Evolutionary conservation across 2,797 vertebrate genomes (phyloP).

Genomic region (Poeciliopsis presidionis): DNA sequence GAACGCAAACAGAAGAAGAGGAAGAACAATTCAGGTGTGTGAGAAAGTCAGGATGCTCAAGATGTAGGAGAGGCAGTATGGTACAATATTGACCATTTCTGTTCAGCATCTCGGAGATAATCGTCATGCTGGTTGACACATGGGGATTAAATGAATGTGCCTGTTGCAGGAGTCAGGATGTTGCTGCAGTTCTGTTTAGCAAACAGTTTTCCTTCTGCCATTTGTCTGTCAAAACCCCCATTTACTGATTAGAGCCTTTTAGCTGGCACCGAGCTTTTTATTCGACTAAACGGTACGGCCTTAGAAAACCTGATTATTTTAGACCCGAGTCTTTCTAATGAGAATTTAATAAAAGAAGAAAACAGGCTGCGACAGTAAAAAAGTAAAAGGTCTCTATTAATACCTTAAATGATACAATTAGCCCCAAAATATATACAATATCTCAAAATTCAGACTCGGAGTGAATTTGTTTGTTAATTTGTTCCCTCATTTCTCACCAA

Average conservation of each 20-base stretch:
- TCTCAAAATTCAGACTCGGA: background rate
- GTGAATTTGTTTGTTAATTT: background rate
- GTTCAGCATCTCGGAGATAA: constrained; percentile 64
- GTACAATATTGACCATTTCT: constrained; percentile 56
- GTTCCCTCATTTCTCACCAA: background rate
- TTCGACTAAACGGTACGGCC: background rate
- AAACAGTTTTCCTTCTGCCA: constrained; percentile 51
- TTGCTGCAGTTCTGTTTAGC: constrained; percentile 50
- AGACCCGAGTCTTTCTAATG: background rate
- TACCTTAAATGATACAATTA: background rate
- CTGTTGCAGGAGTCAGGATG: constrained; percentile 41
- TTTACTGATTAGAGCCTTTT: constrained; percentile 59
- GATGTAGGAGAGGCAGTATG: constrained; percentile 18
- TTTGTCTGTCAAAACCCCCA: constrained; percentile 60
- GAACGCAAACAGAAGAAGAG: background rate
- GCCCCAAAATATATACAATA: background rate
- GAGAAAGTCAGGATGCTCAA: constrained; percentile 9
- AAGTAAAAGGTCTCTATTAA: background rate
- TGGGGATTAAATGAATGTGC: constrained; percentile 41
- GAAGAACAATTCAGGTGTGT: background rate
- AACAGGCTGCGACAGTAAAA: constrained; percentile 4
- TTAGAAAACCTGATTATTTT: constrained; percentile 7
- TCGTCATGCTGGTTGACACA: constrained; percentile 49
- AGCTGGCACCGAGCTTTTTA: constrained; percentile 27
- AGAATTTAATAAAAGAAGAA: constrained; percentile 6